Evolutionary conservation across 2,888 invertebrate genomes (phyloP), one percentile per base, ranked within the genome.

Genomic region (Clepsis dumicolana): DNA sequence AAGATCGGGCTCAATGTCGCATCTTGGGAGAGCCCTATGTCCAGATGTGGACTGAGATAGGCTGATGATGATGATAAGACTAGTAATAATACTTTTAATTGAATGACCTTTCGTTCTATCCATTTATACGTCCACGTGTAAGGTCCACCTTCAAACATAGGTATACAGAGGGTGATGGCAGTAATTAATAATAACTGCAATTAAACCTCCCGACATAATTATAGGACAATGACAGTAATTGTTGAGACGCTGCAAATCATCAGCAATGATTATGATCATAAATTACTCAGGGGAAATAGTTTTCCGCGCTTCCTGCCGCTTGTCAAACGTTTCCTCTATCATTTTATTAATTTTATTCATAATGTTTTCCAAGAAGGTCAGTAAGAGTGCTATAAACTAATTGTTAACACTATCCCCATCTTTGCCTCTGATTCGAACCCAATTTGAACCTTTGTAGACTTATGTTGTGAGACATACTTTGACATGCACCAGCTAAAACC

Each of bases 141-240:
- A 29, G 29, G n/a, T n/a, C n/a, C n/a, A n/a, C 38, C 38, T 38
- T 35, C 35, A 35, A 18, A 16, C 4, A 14, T 18, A n/a, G n/a
- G n/a, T n/a, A 16, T 25, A 56, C 54, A 41, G 32, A 32, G 32
- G 44, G 1, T 64, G 25, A 25, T 35, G 41, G 29, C 53, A 24
- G 27, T 44, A 62, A 16, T 16, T 27, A 27, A 27, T 59, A 60
- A 60, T 60, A 14, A 44, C 41, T 27, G 21, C 61, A 53, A 54
- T 61, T 66, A 44, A 18, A 61, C 44, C 38, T 52, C 35, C 24
- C 7, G 60, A 54, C 53, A 66, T 44, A 21, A 35, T 8, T 66
- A 41, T 54, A 66, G 44, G 27, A 61, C 35, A 16, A 57, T 41
- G 32, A 52, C 41, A 60, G 44, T 27, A 21, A 53, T 60, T 65